phyloP scores from a whole-genome alignment of 2,888 invertebrate species.

The Orthonevra nobilis region DNA sequence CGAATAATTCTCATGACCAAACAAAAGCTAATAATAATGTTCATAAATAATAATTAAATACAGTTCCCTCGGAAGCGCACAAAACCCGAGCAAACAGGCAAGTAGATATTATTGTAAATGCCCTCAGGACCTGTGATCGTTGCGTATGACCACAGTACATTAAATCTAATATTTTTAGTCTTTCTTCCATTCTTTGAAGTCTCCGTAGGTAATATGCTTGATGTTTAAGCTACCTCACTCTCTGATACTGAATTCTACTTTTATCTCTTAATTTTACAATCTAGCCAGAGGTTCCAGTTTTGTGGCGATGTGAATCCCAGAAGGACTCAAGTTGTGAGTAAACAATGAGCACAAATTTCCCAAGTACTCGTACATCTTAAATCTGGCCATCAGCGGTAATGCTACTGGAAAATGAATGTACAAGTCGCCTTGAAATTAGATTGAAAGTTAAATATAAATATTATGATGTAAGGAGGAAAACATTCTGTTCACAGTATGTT shows the following conservation, averaged over 20 bases:
- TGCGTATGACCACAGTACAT: conserved; percentile 23
- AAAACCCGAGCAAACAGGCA: neutral
- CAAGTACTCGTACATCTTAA: too few species aligned
- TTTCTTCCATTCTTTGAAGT: neutral
- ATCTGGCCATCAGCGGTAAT: too few species aligned
- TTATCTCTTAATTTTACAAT: conserved; percentile 19
- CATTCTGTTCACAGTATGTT: too few species aligned
- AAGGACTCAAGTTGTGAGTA: conserved; percentile 49
- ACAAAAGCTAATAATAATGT: conserved; percentile 23
- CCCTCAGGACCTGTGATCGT: neutral
- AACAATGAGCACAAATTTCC: too few species aligned
- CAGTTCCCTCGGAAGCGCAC: neutral
- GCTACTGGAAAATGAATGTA: too few species aligned
- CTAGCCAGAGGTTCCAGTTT: conserved; percentile 12
- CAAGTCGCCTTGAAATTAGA: too few species aligned
- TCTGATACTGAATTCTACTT: conserved; percentile 9
- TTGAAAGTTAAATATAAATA: too few species aligned
- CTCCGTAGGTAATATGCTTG: neutral
- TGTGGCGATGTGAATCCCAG: conserved; percentile 19
- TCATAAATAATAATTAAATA: conserved; percentile 40
- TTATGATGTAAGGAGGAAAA: too few species aligned
- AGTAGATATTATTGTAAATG: conserved; percentile 1
- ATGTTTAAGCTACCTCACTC: neutral
- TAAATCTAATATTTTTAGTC: too few species aligned
- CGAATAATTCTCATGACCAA: conserved; percentile 19